Base-by-base conservation (phyloP, 2,797 vertebrate species). In the Aythya fuligula region DNA sequence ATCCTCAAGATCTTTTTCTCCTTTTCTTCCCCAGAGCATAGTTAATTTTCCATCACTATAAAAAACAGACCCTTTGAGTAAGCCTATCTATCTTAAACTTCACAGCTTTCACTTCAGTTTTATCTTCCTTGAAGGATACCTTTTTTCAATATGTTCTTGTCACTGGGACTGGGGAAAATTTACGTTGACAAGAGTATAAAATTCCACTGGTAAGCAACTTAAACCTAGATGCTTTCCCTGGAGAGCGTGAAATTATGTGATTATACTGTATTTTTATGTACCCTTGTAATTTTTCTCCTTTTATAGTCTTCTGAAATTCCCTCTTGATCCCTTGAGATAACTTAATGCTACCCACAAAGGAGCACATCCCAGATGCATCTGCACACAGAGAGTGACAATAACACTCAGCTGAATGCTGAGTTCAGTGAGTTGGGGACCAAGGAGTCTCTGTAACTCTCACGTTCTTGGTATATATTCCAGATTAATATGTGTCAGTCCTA, bases 241-340 rank as follows among this genome's bases (percentile, higher is more conserved):
- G 75, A 85, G 91, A 95, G 24, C 56, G 30, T 45, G 72, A 83
- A 95, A 82, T 65, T 20, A 57, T 66, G 49, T 85, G 81, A 92
- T 90, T 93, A 83, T 80, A 85, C 75, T 74, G 72, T 87, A 41
- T 89, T 85, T 94, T 96, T 96, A 75, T 94, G 69, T 90, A 75
- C 45, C 75, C 45, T 77, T 90, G 75, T 87, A 87, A 92, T 93
- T 93, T 92, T 87, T 92, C 54, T 91, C 58, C 78, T 87, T 74
- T 89, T 85, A 87, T 53, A 95, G 74, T 85, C 45, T 82, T 57
- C 72, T 82, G 85, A 92, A 90, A 87, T 87, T 89, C 64, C 38
- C 45, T 76, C 39, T 76, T 76, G 34, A 71, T 95, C 91, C 65
- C 84, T 85, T 72, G 86, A 93, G 86, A 92, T 83, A 90, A 86